Base-by-base conservation (phyloP, 2,888 invertebrate genomes). In the Euplexia lucipara region DNA sequence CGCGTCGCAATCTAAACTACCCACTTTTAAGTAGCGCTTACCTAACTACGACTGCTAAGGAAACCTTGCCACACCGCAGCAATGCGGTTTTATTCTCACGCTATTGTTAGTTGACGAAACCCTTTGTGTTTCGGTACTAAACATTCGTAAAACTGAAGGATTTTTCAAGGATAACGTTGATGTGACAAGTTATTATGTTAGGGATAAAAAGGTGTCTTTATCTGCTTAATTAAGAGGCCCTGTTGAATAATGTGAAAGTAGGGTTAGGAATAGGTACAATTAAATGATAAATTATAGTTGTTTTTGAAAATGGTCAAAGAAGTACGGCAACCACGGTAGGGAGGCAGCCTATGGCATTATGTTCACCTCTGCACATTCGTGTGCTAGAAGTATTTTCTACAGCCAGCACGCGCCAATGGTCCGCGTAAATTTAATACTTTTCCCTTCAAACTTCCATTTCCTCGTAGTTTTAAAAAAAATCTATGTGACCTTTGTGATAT, bases 1-100 rank as follows among this genome's bases (percentile, higher is more conserved):
- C 32, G 32, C 57, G 30, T 79, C 62, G 66, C 71, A 69, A 74
- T 78, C 44, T 48, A 60, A 78, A 71, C 47, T 26, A 26, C 63
- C 54, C 51, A 75, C 66, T 60, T 75, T 65, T 62, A 63, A 79
- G 49, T 60, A 41, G 60, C 60, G 35, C 48, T 80, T 74, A 65
- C 76, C 51, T 70, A 68, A 79, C 75, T 52, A 49, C 41, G 59
- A 73, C 78, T 75, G 77, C 75, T 54, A 57, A 70, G 70, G 52
- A 75, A 83, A 80, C 78, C 84, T 89, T 87, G 87, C 82, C 57
- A 71, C 80, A 85, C 73, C 75, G 76, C 77, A 84, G 84, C 83
- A 86, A 82, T 78, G 81, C 77, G 83, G 84, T 84, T 82, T 83
- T 83, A 81, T 89, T 87, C 86, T 83, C 86, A 88, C 84, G 83